phyloP scores from a whole-genome alignment of 2,113 vertebrate genomes.

The Mungos mungo region DNA sequence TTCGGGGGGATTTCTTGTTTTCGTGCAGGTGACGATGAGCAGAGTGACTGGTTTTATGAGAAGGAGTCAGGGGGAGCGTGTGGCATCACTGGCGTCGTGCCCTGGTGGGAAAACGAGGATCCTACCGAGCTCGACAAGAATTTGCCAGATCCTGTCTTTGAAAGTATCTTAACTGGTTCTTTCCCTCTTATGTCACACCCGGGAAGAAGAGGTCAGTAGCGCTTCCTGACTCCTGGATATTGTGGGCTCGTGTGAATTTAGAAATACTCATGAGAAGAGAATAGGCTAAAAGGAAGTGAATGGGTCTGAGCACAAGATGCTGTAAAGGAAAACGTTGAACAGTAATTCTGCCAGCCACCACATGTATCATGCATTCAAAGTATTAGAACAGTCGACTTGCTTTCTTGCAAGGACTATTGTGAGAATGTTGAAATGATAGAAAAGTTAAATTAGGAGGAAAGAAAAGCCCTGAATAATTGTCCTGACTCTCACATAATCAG shows the following conservation, averaged over 20 bases:
- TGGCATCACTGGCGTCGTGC: slow-evolving; percentile 93
- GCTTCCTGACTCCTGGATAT: neutral
- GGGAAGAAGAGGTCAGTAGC: slow-evolving; percentile 91
- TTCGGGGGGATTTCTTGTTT: neutral
- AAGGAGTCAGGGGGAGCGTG: slow-evolving; percentile 95
- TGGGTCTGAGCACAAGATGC: neutral
- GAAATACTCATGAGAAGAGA: neutral
- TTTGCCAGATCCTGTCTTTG: slow-evolving; percentile 94
- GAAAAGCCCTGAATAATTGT: neutral
- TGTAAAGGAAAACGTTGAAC: neutral
- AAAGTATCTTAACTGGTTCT: slow-evolving; percentile 95
- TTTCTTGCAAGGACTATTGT: neutral
- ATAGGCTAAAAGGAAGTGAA: neutral
- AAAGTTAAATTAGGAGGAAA: neutral
- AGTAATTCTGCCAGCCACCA: neutral
- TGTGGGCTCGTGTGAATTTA: rapidly evolving
- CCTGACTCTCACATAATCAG: neutral
- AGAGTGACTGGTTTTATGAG: slow-evolving; percentile 99
- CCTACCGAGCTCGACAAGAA: slow-evolving; percentile 89
- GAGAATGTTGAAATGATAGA: neutral
- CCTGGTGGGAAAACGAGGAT: slow-evolving; percentile 97
- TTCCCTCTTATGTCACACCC: slow-evolving; percentile 94
- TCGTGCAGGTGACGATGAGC: slow-evolving; percentile 94
- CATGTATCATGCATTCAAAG: neutral
- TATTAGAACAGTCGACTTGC: neutral